Evolutionary conservation across 2,113 vertebrate genomes (phyloP).

Genomic region (Atherinomorus stipes): DNA sequence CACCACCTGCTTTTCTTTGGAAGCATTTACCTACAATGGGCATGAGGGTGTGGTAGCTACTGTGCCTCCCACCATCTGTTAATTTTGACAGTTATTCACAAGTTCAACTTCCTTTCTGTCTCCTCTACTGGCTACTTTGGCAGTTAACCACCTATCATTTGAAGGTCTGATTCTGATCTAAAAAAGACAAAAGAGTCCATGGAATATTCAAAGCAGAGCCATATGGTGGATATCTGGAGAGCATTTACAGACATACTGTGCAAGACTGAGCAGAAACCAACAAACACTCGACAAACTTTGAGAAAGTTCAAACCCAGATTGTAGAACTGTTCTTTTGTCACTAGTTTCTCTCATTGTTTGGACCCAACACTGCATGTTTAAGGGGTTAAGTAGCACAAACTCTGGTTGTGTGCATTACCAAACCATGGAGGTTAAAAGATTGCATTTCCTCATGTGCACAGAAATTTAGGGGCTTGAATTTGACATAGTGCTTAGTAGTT

Average conservation of each 20-base stretch:
- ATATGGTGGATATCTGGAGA: slow-evolving; percentile 44
- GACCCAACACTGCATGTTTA: neutral
- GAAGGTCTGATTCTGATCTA: slow-evolving; percentile 27
- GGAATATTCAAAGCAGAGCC: slow-evolving; percentile 14
- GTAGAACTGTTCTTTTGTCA: neutral
- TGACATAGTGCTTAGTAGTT: neutral
- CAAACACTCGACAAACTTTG: slow-evolving; percentile 39
- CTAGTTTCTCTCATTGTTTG: neutral
- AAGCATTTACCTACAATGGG: slow-evolving; percentile 16
- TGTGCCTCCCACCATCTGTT: slow-evolving; percentile 62
- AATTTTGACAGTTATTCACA: slow-evolving; percentile 17
- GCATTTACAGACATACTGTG: slow-evolving; percentile 20
- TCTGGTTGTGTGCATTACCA: neutral
- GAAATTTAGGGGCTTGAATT: neutral
- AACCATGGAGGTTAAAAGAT: too few species aligned
- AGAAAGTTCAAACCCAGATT: neutral
- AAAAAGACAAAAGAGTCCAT: neutral
- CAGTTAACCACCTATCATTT: slow-evolving; percentile 25
- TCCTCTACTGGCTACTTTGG: slow-evolving; percentile 32
- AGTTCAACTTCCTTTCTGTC: slow-evolving; percentile 17
- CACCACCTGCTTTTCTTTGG: slow-evolving; percentile 44
- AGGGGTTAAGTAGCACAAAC: neutral
- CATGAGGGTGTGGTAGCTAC: slow-evolving; percentile 33
- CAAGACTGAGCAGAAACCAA: slow-evolving; percentile 6
- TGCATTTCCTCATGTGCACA: neutral